Base-by-base conservation (phyloP, 2,113 vertebrate genomes). In the Tupaia tana region DNA sequence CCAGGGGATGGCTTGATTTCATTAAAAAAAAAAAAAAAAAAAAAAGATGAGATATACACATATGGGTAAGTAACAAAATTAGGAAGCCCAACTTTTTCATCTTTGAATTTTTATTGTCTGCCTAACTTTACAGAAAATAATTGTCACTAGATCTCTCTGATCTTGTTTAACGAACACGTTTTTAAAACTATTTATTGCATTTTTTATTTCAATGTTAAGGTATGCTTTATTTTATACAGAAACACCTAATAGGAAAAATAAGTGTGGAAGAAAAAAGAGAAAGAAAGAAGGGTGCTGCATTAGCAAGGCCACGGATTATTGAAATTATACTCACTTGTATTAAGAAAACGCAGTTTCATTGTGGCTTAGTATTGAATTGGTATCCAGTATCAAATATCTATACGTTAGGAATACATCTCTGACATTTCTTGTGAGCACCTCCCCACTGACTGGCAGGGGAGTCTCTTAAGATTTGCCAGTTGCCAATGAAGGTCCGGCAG, bases 121-220 rank as follows among this genome's bases (percentile, higher is more conserved):
- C 14, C 64, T 95, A 34, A 84, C 61, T 86, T 92, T 56, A 88
- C 12, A 86, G 70, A 95, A 95, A 94, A 64, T 90, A 83, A 31
- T 88, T 93, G 91, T 67, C 88, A 93, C 59, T 25, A 20, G 92
- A 56, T 93, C 64, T 91, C 79, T 92, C n/a, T 88, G 52, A 87
- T 74, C 84, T 82, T 69, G 25, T 69, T 82, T 82, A 80, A 80
- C 59, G 89, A 78, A 56, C 61, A 66, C 70, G 67, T 31, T 52
- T 83, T 69, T 34, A 18, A 81, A 92, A 92, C 9, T 74, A 82
- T 61, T 27, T 93, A 52, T 58, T 34, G 2, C 19, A 1, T 74
- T 69, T 91, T 94, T 88, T 81, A 94, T 82, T 77, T 93, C 71
- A 92, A 96, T 87, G 19, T 31, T 67, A 82, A 79, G 43, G 13